Evolutionary conservation across 2,797 vertebrate species (phyloP).

Genomic region (Lerista edwardsae): DNA sequence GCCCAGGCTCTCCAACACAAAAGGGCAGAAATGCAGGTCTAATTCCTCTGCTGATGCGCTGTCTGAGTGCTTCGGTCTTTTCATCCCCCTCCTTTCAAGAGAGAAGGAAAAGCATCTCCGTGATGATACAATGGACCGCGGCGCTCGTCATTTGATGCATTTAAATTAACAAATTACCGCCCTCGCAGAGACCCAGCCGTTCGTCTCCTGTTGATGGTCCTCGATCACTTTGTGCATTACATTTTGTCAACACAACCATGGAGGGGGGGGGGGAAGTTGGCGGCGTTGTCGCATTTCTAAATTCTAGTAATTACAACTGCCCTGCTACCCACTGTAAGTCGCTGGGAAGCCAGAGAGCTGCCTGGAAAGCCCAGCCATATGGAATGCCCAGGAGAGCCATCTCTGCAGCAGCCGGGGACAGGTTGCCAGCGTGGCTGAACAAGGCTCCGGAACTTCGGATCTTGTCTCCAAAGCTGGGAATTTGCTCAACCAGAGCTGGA

Average conservation of each 20-base stretch:
- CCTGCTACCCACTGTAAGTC: too few species aligned
- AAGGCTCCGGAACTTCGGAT: too few species aligned
- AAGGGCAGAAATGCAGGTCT: neutral
- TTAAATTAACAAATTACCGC: constrained; percentile 5
- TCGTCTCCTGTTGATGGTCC: neutral
- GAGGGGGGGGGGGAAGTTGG: neutral
- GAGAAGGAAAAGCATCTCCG: neutral
- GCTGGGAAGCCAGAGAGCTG: too few species aligned
- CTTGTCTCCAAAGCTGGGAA: too few species aligned
- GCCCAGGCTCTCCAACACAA: neutral
- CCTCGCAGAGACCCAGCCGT: neutral
- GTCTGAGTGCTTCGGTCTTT: neutral
- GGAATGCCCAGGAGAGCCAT: too few species aligned
- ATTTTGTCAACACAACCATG: neutral
- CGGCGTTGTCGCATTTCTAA: neutral
- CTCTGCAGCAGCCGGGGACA: too few species aligned
- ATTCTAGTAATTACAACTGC: too few species aligned
- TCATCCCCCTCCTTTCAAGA: neutral
- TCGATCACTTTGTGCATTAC: neutral
- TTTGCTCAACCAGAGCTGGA: too few species aligned
- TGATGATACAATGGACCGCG: neutral
- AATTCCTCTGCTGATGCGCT: neutral
- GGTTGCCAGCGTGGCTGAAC: too few species aligned
- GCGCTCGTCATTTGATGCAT: neutral
- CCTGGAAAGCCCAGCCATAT: too few species aligned